phyloP scores from a whole-genome alignment of 2,797 vertebrate genomes.

The Leontopithecus rosalia region DNA sequence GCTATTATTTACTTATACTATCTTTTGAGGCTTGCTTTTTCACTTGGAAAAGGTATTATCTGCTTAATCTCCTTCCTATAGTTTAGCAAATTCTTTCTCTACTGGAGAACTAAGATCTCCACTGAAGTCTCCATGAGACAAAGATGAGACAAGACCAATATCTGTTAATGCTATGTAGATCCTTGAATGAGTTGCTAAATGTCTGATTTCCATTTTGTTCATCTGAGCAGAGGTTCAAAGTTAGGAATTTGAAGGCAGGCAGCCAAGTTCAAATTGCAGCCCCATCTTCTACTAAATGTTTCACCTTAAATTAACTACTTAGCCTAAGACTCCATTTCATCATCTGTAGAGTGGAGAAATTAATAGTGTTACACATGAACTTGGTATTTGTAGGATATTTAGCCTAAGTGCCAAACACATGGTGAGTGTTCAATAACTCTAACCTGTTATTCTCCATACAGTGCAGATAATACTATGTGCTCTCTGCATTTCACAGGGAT shows the following conservation, averaged over 20 bases:
- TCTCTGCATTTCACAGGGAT: background rate
- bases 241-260: background rate
- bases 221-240: conserved; percentile 16
- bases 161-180: background rate
- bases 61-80: background rate
- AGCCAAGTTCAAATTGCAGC: background rate
- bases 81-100: background rate
- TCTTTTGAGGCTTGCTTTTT: background rate
- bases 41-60: background rate
- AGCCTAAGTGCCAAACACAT: background rate
- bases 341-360: background rate
- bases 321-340: background rate
- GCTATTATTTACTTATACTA: background rate
- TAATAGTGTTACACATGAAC: background rate
- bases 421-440: background rate
- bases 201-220: conserved; percentile 16
- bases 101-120: background rate
- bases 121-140: background rate
- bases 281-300: background rate
- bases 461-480: background rate
- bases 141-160: background rate
- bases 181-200: background rate
- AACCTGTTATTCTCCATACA: background rate
- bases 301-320: background rate
- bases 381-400: background rate